These are phyloP conservation scores for Epinotia nisella DNA, from an alignment of 2,888 invertebrate species.

Conservation along the genomic window DNA sequence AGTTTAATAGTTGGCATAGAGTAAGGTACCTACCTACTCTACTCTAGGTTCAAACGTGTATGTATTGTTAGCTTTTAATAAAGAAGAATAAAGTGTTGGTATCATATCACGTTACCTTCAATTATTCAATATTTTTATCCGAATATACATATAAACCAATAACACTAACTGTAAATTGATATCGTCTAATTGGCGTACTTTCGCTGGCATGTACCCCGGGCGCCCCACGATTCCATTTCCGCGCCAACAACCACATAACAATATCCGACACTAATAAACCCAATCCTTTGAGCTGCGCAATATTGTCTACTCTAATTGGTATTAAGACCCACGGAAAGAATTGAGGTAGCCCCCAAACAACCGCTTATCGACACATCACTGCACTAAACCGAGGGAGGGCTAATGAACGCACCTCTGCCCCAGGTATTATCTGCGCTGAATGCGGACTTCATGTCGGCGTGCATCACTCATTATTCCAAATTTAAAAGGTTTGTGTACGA, in stretches of 20 bases:
- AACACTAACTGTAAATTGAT: constrained; percentile 37
- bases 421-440: constrained; percentile 66
- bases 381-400: constrained; percentile 59
- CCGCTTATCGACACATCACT: constrained; percentile 78
- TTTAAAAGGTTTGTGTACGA: constrained; percentile 8
- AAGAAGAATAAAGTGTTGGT: no score
- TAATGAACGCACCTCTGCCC: constrained; percentile 70
- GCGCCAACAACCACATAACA: constrained; percentile 72
- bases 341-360: constrained; percentile 78
- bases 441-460: constrained; percentile 30
- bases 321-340: constrained; percentile 76
- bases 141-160: constrained; percentile 9
- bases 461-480: constrained; percentile 17
- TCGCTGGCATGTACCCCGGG: constrained; percentile 33
- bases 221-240: constrained; percentile 56
- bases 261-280: constrained; percentile 81
- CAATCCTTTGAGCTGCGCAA: constrained; percentile 76
- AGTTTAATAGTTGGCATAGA: no score
- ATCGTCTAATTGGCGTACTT: constrained; percentile 37
- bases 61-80: no score
- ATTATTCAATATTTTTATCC: not conserved
- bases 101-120: not conserved
- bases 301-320: constrained; percentile 82
- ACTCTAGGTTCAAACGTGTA: no score
- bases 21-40: no score